These are phyloP conservation scores for Perca fluviatilis DNA, from an alignment of 2,113 vertebrate genomes.

Conservation along the genomic window DNA sequence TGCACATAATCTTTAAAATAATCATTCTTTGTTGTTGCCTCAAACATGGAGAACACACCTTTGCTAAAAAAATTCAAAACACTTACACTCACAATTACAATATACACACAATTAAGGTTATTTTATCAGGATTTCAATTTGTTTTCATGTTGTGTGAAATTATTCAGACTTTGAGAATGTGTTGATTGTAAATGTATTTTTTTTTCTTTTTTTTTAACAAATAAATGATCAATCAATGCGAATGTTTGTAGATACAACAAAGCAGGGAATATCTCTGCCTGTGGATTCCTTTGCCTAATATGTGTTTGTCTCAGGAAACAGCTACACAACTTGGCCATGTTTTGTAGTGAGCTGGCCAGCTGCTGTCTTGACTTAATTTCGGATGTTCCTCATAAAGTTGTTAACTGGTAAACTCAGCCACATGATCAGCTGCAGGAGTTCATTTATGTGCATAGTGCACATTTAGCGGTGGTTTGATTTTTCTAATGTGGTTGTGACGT, in stretches of 20 bases:
- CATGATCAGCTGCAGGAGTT: conserved; percentile 26
- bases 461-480: not conserved
- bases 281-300: no score
- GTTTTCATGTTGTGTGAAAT: not conserved
- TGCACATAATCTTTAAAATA: not conserved
- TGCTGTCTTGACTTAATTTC: not conserved
- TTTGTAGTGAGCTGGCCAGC: not conserved
- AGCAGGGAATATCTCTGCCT: no score
- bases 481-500: not conserved
- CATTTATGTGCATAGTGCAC: not conserved
- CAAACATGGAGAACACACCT: not conserved
- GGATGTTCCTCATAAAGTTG: conserved; percentile 27
- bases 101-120: not conserved
- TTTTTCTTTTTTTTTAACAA: not conserved
- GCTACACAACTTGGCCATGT: not conserved
- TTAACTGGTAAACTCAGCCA: conserved; percentile 45
- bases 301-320: not conserved
- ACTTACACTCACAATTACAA: not conserved
- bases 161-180: not conserved
- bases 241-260: not conserved
- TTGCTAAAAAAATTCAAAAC: not conserved
- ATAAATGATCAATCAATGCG: conserved; percentile 5
- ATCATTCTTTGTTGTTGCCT: not conserved
- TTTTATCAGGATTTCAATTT: not conserved
- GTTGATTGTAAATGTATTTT: not conserved